Evolutionary conservation across 2,888 invertebrate species (phyloP).

Genomic region (Netelia virgata): DNA sequence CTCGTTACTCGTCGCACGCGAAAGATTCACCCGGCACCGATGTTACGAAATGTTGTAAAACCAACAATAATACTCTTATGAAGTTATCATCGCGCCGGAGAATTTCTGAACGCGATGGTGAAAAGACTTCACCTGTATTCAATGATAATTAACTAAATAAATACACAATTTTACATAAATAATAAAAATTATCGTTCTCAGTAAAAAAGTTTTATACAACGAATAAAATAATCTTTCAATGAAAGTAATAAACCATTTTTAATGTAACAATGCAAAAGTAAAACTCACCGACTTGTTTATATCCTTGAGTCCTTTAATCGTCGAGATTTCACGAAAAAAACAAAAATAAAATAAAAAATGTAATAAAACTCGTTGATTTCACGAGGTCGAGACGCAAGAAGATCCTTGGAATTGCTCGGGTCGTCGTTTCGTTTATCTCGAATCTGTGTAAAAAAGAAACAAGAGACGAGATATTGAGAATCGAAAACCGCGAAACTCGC

Average conservation of each 20-base stretch:
- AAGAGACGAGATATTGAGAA: conserved; percentile 45
- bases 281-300: conserved; percentile 56
- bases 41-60: conserved; percentile 42
- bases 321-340: conserved; percentile 49
- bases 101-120: neutral
- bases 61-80: conserved; percentile 40
- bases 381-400: conserved; percentile 5
- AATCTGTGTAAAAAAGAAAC: neutral
- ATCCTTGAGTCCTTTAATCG: conserved; percentile 48
- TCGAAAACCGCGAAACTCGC: conserved; percentile 59
- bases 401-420: conserved; percentile 23
- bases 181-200: no score
- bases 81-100: conserved; percentile 27
- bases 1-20: conserved; percentile 43
- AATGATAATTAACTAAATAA: neutral
- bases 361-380: neutral
- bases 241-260: neutral
- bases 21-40: conserved; percentile 48
- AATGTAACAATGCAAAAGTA: neutral
- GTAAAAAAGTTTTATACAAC: no score
- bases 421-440: conserved; percentile 32
- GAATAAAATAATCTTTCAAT: neutral
- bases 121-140: neutral
- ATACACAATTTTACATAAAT: no score
- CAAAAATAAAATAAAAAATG: conserved; percentile 32